Percentiles rank a stretch among this genome's conserved stretches.
Conservation (phyloP, 2,797 vertebrate species). For the Valencia hispanica region DNA sequence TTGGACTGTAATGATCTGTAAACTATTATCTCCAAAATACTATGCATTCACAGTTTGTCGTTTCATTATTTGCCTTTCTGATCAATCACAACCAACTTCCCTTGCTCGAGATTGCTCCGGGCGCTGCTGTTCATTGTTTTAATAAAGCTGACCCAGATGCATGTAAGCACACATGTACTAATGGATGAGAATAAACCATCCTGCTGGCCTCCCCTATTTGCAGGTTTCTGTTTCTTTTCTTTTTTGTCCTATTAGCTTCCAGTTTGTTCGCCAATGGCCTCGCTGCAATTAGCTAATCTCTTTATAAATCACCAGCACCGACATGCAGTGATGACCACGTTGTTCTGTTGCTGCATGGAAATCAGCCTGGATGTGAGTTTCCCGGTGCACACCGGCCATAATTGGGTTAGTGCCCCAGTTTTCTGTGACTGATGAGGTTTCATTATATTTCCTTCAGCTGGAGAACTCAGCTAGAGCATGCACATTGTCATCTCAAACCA, state of each 20-base stretch:
- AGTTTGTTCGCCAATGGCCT: conserved; percentile 3
- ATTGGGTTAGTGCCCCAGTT: conserved; percentile 70
- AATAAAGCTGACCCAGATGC: conserved; percentile 57
- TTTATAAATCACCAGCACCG: conserved; percentile 18
- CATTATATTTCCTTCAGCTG: conserved; percentile 48
- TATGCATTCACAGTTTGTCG: conserved; percentile 14
- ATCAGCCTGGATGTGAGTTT: conserved; percentile 26
- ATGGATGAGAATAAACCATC: not conserved
- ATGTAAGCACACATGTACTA: conserved; percentile 4
- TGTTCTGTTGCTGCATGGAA: conserved; percentile 32
- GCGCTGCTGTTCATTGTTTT: conserved; percentile 42
- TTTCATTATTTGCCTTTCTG: conserved; percentile 35
- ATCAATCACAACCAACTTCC: conserved; percentile 50
- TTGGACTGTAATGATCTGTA: not conserved
- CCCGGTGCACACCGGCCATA: conserved; percentile 27
- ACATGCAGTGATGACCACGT: conserved; percentile 15
- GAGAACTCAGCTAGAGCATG: conserved; percentile 35
- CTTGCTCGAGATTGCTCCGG: conserved; percentile 35
- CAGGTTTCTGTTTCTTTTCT: conserved; percentile 12
- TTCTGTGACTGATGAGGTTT: conserved; percentile 51
- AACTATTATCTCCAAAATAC: not conserved
- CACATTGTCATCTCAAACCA: conserved; percentile 28
- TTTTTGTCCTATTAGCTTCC: conserved; percentile 18
- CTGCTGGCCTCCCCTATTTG: conserved; percentile 4
- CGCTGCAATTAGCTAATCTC: conserved; percentile 2